These are phyloP conservation scores for Calidris pygmaea DNA, from an alignment of 2,113 vertebrate genomes.

Conservation along the genomic window DNA sequence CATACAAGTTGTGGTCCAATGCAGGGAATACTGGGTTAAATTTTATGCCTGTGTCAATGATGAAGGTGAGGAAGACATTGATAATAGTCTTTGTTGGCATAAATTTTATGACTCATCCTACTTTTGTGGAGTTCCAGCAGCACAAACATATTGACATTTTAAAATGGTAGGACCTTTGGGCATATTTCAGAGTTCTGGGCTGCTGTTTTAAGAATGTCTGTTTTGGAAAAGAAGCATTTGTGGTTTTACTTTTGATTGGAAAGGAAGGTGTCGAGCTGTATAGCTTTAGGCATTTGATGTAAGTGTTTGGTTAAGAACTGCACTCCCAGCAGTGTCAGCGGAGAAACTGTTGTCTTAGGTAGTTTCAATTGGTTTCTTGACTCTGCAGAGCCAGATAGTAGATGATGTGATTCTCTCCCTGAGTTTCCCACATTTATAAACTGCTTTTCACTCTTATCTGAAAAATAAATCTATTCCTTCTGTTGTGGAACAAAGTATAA, in stretches of 20 bases:
- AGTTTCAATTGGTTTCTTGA: background rate
- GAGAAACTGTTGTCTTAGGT: background rate
- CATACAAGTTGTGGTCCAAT: background rate
- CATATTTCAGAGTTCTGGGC: background rate
- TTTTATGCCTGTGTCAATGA: background rate
- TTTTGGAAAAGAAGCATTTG: background rate
- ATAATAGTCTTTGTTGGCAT: background rate
- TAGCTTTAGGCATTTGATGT: background rate
- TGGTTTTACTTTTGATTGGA: background rate
- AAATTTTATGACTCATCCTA: background rate
- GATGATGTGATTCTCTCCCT: background rate
- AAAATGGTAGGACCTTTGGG: conserved; percentile 24
- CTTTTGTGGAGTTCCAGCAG: background rate
- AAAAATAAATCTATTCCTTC: background rate
- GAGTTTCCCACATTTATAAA: background rate
- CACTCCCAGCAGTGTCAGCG: background rate
- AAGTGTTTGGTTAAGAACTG: background rate
- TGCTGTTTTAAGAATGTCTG: background rate
- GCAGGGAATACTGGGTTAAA: background rate
- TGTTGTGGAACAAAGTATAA: background rate
- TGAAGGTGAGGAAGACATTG: background rate
- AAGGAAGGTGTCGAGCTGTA: background rate
- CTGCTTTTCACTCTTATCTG: background rate
- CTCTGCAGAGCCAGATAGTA: background rate
- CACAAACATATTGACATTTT: conserved; percentile 37